These are phyloP conservation scores for Hormiphora californensis DNA, from an alignment of 37 sponge, comb jelly and placozoan species.

Conservation along the genomic window DNA sequence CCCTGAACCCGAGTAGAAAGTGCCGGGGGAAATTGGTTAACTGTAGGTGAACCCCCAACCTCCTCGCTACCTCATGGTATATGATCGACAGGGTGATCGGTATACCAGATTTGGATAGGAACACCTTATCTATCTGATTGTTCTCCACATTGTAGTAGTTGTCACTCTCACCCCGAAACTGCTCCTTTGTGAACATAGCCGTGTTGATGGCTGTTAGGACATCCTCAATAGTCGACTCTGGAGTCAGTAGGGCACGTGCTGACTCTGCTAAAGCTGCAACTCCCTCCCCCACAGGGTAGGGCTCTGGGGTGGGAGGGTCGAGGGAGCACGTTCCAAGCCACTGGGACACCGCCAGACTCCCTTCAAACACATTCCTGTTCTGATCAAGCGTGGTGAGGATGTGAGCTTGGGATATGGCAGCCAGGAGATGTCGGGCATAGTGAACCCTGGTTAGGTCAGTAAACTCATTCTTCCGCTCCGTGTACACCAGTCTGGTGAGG, in stretches of 20 bases:
- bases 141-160: conserved; percentile 17
- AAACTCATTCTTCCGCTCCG: not conserved
- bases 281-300: not conserved
- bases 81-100: conserved; percentile 19
- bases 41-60: not conserved
- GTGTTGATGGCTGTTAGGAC: not conserved
- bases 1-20: not conserved
- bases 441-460: not conserved
- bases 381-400: not conserved
- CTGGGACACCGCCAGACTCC: not conserved
- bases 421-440: conserved; percentile 11
- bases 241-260: not conserved
- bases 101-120: not conserved
- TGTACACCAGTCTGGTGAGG: not conserved
- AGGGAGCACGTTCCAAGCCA: conserved; percentile 25
- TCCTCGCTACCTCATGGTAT: conserved; percentile 3
- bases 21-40: conserved; percentile 29
- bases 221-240: not conserved
- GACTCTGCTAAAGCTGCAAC: not conserved
- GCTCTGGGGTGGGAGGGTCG: not conserved
- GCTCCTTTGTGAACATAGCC: not conserved
- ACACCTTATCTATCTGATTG: conserved; percentile 4
- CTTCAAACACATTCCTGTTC: not conserved
- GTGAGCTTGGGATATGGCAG: not conserved
- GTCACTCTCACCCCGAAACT: not conserved